Evolutionary conservation across 1,140 invertebrate genomes (phyloP), one percentile per base, ranked within the genome.

Genomic region (Limonius californicus): DNA sequence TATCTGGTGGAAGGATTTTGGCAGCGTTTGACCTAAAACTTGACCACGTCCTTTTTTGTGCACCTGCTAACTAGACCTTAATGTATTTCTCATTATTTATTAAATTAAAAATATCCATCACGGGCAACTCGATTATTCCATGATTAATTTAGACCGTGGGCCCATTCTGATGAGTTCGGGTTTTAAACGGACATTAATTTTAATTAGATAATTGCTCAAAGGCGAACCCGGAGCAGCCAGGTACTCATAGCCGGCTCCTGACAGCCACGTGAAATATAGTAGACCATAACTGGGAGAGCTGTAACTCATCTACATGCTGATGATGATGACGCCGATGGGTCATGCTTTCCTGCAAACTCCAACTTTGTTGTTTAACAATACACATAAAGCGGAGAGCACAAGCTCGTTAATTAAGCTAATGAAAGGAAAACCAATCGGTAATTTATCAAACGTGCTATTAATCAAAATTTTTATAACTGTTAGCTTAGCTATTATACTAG

Each of bases 81-180:
- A 71, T 73, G 69, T 66, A 68, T 73, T 73, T 74, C 69, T 71
- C 72, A 74, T 74, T 76, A 74, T 73, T 76, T 74, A 74, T 76
- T 74, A 76, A 76, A 74, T 74, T 74, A 76, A 74, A 74, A 76
- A 72, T 70, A 74, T 74, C 73, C 72, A 74, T 74, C 73, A 72
- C 45, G 39, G 53, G 57, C 57, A 70, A 69, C 72, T 69, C 71
- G 70, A 73, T 74, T 74, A 71, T 65, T 70, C 65, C 61, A 68
- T 76, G 74, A 76, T 76, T 76, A 76, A 76, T 76, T 72, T 71
- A 59, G 67, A 70, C 61, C 68, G 65, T 64, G 65, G 70, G 71
- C 64, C 57, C 30, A 35, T 68, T 70, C 62, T 74, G 74, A 76
- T 74, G 73, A 76, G 72, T 72, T 73, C 68, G 59, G 59, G 68